Base-by-base conservation (phyloP, 2,888 invertebrate genomes). In the Lottia gigantea region DNA sequence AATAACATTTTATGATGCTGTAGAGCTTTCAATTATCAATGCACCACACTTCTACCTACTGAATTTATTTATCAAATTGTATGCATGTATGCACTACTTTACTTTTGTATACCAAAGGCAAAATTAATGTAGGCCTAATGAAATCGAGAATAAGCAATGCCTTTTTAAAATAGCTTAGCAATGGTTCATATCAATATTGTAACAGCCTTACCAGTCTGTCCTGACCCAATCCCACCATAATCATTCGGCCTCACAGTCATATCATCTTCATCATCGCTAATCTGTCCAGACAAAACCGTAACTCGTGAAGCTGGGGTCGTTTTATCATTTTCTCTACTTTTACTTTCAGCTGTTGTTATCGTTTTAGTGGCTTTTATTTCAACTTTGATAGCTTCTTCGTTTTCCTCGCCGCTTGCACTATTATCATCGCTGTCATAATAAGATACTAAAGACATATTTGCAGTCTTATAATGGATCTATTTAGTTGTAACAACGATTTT, bases 371-470 rank as follows among this genome's bases (percentile, higher is more conserved):
- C 16, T 16, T 47, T 25, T 65, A 25, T 47, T 47, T 31, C 15
- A 26, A 55, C 26, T 16, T 67, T 68, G 4, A 62, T 25, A 61
- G 19, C 26, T 11, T 49, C 64, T 23, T 45, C 62, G n/a, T 73
- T 74, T 47, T 79, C 78, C 23, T 45, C 72, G 63, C 79, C 82
- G 67, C 78, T 81, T 6, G 75, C 76, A 46, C 81, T 82, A 64
- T 74, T 77, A 19, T 75, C 76, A 63, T 79, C 79, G 68, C 83
- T 83, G 6, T 81, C 78, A 71, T 76, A 80, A 71, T 83, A 84
- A n/a, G 82, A 81, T 47, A 84, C 83, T 26, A 84, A 74, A n/a
- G 82, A 81, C 81, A 83, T 81, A 55, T 31, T 74, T 23, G 19
- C 55, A 55, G 40, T 40, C 40, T 11, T 40, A 8, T 4, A 40